These are phyloP conservation scores for Drosophila albomicans DNA, from an alignment of 1,140 invertebrate genomes.

Conservation along the genomic window DNA sequence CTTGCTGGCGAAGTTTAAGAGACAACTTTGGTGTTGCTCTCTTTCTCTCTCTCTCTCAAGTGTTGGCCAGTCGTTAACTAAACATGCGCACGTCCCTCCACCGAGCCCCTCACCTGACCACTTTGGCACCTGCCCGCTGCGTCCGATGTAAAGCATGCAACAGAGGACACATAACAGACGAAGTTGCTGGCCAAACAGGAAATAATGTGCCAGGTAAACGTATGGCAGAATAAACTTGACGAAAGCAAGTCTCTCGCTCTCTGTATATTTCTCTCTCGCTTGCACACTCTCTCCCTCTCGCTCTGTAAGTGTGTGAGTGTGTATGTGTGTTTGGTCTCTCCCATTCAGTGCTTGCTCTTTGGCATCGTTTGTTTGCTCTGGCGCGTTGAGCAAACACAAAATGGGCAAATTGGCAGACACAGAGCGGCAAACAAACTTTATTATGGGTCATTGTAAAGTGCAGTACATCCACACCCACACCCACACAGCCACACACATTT, in stretches of 20 bases:
- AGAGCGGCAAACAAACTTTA: conserved; percentile 69
- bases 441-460: conserved; percentile 72
- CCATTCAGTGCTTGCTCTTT: conserved; percentile 42
- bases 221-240: conserved; percentile 58
- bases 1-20: conserved; percentile 21
- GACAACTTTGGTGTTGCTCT: not conserved
- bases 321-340: conserved; percentile 11
- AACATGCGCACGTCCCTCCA: conserved; percentile 35
- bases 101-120: not conserved
- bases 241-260: conserved; percentile 32
- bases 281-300: not conserved
- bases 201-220: conserved; percentile 49
- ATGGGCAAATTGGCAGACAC: conserved; percentile 66
- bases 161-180: conserved; percentile 24
- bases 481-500: not conserved
- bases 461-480: conserved; percentile 36
- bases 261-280: conserved; percentile 9
- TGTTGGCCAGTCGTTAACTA: conserved; percentile 24
- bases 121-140: not conserved
- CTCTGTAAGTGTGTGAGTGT: not conserved
- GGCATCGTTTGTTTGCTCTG: conserved; percentile 56
- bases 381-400: conserved; percentile 66
- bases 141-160: conserved; percentile 25
- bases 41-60: not conserved
- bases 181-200: conserved; percentile 12